These are phyloP conservation scores for Lonchura striata DNA, from an alignment of 2,113 vertebrate species.

Conservation along the genomic window DNA sequence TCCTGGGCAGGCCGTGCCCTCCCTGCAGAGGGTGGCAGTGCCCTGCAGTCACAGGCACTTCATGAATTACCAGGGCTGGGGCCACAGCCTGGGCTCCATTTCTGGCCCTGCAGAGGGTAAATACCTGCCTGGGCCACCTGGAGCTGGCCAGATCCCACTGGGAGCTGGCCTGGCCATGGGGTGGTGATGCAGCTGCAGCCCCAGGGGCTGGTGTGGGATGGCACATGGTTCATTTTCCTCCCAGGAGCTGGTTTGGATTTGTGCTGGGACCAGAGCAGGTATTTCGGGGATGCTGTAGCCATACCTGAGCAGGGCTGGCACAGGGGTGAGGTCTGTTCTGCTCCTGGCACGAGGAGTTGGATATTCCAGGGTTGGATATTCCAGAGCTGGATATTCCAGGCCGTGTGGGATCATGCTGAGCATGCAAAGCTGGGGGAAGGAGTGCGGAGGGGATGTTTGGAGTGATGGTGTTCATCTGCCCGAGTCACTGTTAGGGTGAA, in stretches of 20 bases:
- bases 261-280: not conserved
- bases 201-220: not conserved
- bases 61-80: not conserved
- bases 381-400: not conserved
- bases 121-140: not conserved
- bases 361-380: not conserved
- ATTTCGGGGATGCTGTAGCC: rapidly evolving
- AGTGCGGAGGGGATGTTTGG: not conserved
- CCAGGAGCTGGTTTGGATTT: not conserved
- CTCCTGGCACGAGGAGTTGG: not conserved
- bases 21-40: not conserved
- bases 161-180: not conserved
- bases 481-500: not conserved
- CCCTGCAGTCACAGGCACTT: rapidly evolving
- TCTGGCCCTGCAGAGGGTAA: not conserved
- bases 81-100: not conserved
- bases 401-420: rapidly evolving
- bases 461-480: not conserved
- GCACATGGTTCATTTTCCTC: not conserved
- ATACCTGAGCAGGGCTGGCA: not conserved
- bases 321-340: not conserved
- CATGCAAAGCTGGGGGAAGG: not conserved
- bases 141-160: not conserved
- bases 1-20: not conserved
- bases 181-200: not conserved